A percentile compares a stretch with the other conserved stretches of the same genome.
Conservation (phyloP, 2,888 invertebrate genomes). For the Allacma fusca region DNA sequence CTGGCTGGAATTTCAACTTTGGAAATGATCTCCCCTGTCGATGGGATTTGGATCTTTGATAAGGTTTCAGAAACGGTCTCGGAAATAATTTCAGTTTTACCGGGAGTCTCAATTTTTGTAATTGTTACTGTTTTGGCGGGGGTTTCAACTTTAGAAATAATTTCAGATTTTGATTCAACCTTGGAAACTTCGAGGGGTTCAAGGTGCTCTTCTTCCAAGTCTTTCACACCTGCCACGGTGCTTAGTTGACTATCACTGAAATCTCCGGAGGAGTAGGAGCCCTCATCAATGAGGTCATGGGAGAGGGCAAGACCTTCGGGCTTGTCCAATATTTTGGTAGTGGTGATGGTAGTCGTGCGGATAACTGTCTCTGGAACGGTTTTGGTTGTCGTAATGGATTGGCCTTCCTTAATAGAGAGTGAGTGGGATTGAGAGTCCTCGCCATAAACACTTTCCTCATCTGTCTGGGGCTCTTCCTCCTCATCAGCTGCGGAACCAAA, state of each 20-base stretch:
- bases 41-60: neutral
- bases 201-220: constrained; percentile 39
- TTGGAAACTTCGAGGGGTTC: constrained; percentile 19
- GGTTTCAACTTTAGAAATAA: neutral
- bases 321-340: neutral
- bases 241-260: constrained; percentile 52
- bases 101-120: neutral
- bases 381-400: constrained; percentile 21
- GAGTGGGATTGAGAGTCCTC: constrained; percentile 45
- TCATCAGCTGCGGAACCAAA: constrained; percentile 53
- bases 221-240: constrained; percentile 39
- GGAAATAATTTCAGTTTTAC: constrained; percentile 1
- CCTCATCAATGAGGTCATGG: constrained; percentile 49
- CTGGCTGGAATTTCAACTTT: neutral
- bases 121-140: constrained; percentile 3
- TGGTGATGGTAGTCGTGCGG: neutral
- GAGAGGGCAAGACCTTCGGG: constrained; percentile 2
- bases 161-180: neutral
- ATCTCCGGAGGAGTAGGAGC: constrained; percentile 54
- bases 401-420: constrained; percentile 44
- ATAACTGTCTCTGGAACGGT: neutral
- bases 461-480: constrained; percentile 45
- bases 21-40: neutral
- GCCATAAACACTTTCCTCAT: constrained; percentile 40
- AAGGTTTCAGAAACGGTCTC: neutral